These are phyloP conservation scores for Trichomalopsis sarcophagae DNA, from an alignment of 1,140 invertebrate genomes.

Conservation along the genomic window DNA sequence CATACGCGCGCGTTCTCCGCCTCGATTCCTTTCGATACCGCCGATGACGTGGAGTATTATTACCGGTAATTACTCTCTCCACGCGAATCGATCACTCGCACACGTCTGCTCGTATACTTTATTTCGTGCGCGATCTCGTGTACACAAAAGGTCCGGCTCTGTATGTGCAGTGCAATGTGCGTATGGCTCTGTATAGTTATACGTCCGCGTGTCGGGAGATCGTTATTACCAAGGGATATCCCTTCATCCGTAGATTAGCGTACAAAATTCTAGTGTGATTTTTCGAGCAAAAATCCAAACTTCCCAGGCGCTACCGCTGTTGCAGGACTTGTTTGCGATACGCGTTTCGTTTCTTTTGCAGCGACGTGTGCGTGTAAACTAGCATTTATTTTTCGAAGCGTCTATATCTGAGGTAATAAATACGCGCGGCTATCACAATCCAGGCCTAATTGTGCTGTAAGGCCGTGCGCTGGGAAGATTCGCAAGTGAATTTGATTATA, in stretches of 20 bases:
- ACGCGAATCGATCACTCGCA: constrained; percentile 8
- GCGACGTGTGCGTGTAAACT: too few relatives aligned
- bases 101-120: not conserved
- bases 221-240: not conserved
- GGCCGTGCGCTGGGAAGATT: too few relatives aligned
- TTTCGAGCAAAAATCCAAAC: not conserved
- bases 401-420: too few relatives aligned
- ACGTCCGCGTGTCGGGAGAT: not conserved
- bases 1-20: not conserved
- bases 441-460: too few relatives aligned
- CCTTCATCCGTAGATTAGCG: not conserved
- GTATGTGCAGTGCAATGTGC: not conserved
- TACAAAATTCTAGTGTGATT: not conserved
- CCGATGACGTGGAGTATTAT: constrained; percentile 25
- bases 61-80: constrained; percentile 40
- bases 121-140: too few relatives aligned
- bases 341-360: too few relatives aligned
- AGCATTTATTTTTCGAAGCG: too few relatives aligned
- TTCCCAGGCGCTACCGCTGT: too few relatives aligned
- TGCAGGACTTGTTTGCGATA: too few relatives aligned
- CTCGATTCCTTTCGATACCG: not conserved
- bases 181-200: not conserved
- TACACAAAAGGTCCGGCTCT: not conserved
- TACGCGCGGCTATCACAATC: too few relatives aligned
- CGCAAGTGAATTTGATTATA: too few relatives aligned